Conservation (phyloP, 2,797 vertebrate species). For the Zonotrichia albicollis region DNA sequence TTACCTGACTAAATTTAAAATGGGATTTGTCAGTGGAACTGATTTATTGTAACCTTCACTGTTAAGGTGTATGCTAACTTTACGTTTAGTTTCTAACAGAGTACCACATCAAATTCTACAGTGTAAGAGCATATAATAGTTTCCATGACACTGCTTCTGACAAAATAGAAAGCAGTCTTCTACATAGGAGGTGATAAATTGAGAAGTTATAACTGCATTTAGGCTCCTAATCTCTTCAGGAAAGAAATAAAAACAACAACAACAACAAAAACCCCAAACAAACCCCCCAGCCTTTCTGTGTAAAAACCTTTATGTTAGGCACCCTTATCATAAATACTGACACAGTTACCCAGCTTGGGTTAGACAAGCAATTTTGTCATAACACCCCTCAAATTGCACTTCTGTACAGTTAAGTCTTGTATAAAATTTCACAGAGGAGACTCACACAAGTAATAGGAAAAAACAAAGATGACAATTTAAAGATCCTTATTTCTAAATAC, state of each 20-base stretch:
- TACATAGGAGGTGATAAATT: background rate
- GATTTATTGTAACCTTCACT: background rate
- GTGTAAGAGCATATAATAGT: accelerated
- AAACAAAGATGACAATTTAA: background rate
- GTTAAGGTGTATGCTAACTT: background rate
- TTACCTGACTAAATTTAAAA: background rate
- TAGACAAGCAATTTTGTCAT: background rate
- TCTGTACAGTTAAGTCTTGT: background rate
- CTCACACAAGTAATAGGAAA: background rate
- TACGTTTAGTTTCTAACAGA: background rate
- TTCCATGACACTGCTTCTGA: background rate
- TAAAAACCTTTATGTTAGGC: background rate
- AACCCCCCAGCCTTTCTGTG: background rate
- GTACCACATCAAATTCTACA: background rate
- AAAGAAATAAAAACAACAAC: too few relatives aligned
- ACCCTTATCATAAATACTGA: background rate
- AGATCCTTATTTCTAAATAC: background rate
- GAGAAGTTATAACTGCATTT: background rate
- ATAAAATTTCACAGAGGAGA: background rate
- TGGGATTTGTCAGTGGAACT: background rate
- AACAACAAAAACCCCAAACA: background rate
- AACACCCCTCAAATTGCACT: background rate
- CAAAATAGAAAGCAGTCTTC: background rate
- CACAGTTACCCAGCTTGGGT: background rate
- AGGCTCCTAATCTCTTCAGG: background rate